A percentile compares a stretch with the other conserved stretches of the same genome.
phyloP scores from a whole-genome alignment of 2,888 invertebrate genomes.

The Ptychoptera contaminata region DNA sequence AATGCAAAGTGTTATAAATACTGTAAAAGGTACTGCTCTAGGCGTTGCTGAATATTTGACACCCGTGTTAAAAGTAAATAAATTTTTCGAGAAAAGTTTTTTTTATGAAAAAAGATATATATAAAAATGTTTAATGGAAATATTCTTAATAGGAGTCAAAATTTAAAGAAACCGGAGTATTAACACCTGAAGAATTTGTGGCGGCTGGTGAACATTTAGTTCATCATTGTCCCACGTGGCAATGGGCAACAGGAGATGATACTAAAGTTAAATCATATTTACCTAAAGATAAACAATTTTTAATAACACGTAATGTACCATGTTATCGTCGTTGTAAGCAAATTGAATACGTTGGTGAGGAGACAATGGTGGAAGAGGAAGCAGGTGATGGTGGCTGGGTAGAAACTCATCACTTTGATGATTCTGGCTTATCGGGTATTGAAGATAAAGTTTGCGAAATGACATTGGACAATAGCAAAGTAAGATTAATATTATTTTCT shows the following conservation, averaged over 20 bases:
- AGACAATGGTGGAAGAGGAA: conserved; percentile 77
- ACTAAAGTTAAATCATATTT: conserved; percentile 77
- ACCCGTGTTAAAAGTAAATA: conserved; percentile 78
- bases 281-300: conserved; percentile 84
- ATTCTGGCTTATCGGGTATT: conserved; percentile 41
- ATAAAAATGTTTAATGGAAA: not conserved
- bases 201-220: conserved; percentile 97
- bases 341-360: conserved; percentile 41
- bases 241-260: conserved; percentile 88
- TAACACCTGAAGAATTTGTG: conserved; percentile 99
- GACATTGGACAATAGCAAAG: conserved; percentile 58
- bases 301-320: conserved; percentile 93
- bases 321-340: conserved; percentile 92
- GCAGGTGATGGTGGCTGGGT: conserved; percentile 92
- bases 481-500: conserved; percentile 8
- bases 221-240: conserved; percentile 99
- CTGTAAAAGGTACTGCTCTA: conserved; percentile 87
- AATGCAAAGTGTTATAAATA: conserved; percentile 94
- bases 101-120: not conserved
- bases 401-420: conserved; percentile 79
- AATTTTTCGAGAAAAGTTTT: not conserved
- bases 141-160: conserved; percentile 64
- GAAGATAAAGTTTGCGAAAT: conserved; percentile 61
- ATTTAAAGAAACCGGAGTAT: conserved; percentile 91
- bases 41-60: conserved; percentile 93